A percentile compares a stretch with the other conserved stretches of the same genome.
Evolutionary conservation across 2,888 invertebrate species (phyloP).

Genomic region (Microplitis manilae): DNA sequence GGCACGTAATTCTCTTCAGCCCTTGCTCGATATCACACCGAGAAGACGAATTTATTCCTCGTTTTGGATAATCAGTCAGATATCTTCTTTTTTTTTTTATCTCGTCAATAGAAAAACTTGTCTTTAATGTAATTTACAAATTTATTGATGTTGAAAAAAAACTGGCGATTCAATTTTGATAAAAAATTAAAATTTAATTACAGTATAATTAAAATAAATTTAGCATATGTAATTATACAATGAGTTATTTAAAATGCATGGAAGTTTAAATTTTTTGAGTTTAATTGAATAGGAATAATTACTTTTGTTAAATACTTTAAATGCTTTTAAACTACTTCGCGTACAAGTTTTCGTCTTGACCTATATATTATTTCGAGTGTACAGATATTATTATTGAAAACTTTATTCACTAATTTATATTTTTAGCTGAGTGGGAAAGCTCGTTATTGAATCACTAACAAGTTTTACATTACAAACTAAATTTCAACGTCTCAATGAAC

Average conservation of each 20-base stretch:
- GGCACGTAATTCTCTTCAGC: constrained; percentile 18
- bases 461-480: neutral
- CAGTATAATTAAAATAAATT: no score
- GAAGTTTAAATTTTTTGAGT: no score
- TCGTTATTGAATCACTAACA: neutral
- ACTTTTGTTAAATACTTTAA: neutral
- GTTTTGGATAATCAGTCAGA: constrained; percentile 4
- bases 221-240: no score
- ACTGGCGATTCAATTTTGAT: neutral
- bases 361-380: neutral
- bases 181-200: no score
- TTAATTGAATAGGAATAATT: no score
- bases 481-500: neutral
- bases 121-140: neutral
- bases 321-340: neutral
- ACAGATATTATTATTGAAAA: neutral
- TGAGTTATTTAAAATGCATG: no score
- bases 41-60: constrained; percentile 16
- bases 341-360: neutral
- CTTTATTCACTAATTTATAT: neutral
- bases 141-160: neutral
- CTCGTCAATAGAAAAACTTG: neutral
- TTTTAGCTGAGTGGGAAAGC: neutral
- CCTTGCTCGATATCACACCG: constrained; percentile 17
- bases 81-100: neutral